Evolutionary conservation across 2,888 invertebrate species (phyloP).

Genomic region (Sacculina carcini): DNA sequence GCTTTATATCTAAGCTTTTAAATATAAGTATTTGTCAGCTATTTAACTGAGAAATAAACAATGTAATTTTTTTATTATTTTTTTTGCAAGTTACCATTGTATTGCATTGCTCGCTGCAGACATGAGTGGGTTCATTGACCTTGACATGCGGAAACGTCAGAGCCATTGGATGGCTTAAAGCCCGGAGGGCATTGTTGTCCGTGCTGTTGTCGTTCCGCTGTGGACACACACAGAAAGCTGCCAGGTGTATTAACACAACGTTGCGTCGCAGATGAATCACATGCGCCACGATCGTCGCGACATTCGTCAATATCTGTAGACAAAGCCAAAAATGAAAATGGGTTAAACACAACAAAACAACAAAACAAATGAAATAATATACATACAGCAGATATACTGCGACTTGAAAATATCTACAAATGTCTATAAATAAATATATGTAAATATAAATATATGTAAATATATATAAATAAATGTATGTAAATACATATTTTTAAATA

Average conservation of each 20-base stretch:
- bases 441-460: not conserved
- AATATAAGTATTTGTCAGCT: no score
- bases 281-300: constrained; percentile 27
- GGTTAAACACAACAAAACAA: no score
- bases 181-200: constrained; percentile 19
- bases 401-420: no score
- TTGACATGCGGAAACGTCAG: constrained; percentile 18
- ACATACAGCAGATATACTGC: no score
- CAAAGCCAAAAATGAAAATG: no score
- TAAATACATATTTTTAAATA: not conserved
- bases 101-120: no score
- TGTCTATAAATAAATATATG: no score
- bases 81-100: no score
- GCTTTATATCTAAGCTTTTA: no score
- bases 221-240: constrained; percentile 19
- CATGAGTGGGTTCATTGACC: not conserved
- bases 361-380: no score
- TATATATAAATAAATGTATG: not conserved
- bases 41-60: no score
- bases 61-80: no score
- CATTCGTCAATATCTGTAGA: constrained; percentile 45
- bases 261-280: constrained; percentile 36
- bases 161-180: constrained; percentile 17
- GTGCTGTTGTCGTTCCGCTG: constrained; percentile 17
- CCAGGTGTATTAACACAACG: constrained; percentile 39